These are phyloP conservation scores for Petrolisthes manimaculis DNA, from an alignment of 2,888 invertebrate genomes.

Conservation along the genomic window DNA sequence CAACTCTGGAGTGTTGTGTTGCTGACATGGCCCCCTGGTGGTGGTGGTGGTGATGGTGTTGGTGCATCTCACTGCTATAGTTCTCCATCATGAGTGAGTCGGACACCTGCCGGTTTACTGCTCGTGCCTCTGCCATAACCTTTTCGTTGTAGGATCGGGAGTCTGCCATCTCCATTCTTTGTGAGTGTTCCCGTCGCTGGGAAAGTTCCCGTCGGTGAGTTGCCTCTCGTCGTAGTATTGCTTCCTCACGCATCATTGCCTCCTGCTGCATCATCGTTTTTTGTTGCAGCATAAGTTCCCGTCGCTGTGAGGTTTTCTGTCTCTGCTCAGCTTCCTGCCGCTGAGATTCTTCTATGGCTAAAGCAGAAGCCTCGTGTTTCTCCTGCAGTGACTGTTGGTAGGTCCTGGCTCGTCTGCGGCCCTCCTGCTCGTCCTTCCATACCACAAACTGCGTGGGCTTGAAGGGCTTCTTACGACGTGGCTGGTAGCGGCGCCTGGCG, in stretches of 20 bases:
- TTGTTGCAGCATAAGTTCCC: not conserved
- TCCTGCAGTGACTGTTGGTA: slow-evolving; percentile 3
- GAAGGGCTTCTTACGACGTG: slow-evolving; percentile 13
- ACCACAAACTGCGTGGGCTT: slow-evolving; percentile 53
- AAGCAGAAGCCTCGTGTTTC: not conserved
- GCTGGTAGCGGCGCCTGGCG: slow-evolving; percentile 1
- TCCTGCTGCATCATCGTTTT: not conserved
- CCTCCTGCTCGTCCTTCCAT: slow-evolving; percentile 39
- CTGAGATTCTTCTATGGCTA: slow-evolving; percentile 16
- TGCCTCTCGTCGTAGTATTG: not conserved
- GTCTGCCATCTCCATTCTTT: not conserved
- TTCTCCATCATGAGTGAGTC: not conserved
- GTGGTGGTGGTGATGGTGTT: not conserved
- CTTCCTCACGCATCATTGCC: not conserved
- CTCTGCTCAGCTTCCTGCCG: not conserved
- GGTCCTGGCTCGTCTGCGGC: not conserved
- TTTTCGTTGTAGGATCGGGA: slow-evolving; percentile 14
- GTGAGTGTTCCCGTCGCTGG: not conserved
- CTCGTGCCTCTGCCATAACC: slow-evolving; percentile 31
- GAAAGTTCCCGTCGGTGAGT: not conserved
- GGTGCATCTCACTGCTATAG: not conserved
- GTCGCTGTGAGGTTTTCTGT: not conserved
- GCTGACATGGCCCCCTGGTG: not conserved
- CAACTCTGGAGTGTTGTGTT: not conserved
- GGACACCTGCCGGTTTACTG: not conserved